Conservation (phyloP, 2,113 vertebrate genomes). For the Mormoops blainvillei region DNA sequence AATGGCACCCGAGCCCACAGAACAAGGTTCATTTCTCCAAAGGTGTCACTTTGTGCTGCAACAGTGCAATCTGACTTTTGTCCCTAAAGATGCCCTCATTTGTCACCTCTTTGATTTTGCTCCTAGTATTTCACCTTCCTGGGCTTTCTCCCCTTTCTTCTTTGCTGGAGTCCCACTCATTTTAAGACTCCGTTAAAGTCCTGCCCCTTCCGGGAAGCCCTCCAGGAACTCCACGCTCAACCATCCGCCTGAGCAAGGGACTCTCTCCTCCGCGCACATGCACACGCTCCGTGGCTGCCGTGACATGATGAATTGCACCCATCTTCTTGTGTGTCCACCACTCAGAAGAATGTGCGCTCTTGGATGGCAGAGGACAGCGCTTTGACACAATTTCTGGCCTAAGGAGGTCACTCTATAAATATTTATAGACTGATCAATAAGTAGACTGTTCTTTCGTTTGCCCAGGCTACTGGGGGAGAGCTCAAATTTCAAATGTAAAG, state of each 20-base stretch:
- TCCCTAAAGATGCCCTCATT: neutral
- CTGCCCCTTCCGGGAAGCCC: neutral
- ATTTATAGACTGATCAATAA: neutral
- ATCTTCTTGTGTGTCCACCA: neutral
- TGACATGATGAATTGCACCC: rapidly evolving
- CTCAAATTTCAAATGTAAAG: neutral
- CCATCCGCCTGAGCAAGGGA: neutral
- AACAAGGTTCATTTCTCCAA: neutral
- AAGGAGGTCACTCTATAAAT: neutral
- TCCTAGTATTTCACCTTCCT: neutral
- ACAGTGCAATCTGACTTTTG: rapidly evolving
- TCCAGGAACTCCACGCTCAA: neutral
- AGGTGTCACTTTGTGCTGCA: neutral
- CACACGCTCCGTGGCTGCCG: rapidly evolving
- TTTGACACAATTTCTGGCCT: neutral
- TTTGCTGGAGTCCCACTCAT: neutral
- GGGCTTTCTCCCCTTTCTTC: neutral
- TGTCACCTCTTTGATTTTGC: neutral
- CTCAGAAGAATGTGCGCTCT: neutral
- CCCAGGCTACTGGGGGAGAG: neutral
- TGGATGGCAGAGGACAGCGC: neutral
- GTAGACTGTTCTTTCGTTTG: neutral
- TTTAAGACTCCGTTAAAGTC: neutral
- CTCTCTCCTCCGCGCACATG: too few relatives aligned
- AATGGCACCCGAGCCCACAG: too few relatives aligned